Evolutionary conservation across 2,888 invertebrate species (phyloP).

Genomic region (Dasysyrphus albostriatus): DNA sequence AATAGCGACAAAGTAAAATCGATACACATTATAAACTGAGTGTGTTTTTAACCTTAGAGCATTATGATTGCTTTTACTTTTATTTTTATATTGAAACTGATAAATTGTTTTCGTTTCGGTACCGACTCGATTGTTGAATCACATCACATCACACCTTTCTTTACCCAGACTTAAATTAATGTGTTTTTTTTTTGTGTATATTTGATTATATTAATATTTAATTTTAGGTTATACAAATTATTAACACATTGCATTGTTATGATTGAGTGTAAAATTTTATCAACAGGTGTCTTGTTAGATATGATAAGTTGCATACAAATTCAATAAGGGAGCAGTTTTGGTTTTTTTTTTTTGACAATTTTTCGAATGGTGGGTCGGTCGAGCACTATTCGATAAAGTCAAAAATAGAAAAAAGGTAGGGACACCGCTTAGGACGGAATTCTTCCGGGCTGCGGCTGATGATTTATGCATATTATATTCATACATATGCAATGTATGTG

Average conservation of each 20-base stretch:
- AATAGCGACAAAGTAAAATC: slow-evolving; percentile 57
- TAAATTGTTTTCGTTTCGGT: not conserved
- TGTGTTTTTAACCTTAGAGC: slow-evolving; percentile 4
- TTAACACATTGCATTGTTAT: not conserved
- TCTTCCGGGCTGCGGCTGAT: too few species aligned
- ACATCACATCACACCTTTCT: slow-evolving; percentile 22
- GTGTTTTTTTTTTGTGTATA: not conserved
- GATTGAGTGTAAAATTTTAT: not conserved
- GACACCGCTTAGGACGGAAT: too few species aligned
- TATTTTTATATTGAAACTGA: slow-evolving; percentile 4
- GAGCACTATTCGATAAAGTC: too few species aligned
- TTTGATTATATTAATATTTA: not conserved
- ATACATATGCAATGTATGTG: too few species aligned
- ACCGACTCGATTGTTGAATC: not conserved
- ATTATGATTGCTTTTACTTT: slow-evolving; percentile 21
- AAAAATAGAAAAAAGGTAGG: too few species aligned
- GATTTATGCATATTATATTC: too few species aligned
- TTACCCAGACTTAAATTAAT: not conserved
- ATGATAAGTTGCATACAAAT: not conserved
- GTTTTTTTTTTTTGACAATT: too few species aligned
- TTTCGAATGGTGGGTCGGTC: too few species aligned
- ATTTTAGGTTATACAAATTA: not conserved
- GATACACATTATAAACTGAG: slow-evolving; percentile 22
- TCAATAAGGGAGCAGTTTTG: not conserved
- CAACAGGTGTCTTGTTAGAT: slow-evolving; percentile 13